Evolutionary conservation across 92 coral and sea anemone genomes (phyloP), one percentile per base, ranked within the genome.

Genomic region (Siderastrea siderea): DNA sequence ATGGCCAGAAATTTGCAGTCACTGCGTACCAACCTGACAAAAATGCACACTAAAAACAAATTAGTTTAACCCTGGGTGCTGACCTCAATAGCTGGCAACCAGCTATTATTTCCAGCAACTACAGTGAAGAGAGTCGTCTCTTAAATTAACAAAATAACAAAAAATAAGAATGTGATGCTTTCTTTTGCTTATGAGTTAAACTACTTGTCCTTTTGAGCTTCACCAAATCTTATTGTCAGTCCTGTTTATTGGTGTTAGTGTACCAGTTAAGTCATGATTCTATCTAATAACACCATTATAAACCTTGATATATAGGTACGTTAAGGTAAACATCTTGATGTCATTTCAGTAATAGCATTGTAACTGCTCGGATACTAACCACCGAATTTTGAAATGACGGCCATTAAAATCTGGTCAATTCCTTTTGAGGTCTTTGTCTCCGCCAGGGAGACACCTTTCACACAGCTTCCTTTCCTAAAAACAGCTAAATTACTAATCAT

Each of bases 1-100:
- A 67, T 67, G 9, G 89, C 89, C 15, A 84, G 78, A 44, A 70
- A 84, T 50, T 84, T 84, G 76, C 89, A 75, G 89, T 84, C 89
- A 75, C 71, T 44, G 64, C 89, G 64, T 48, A 84, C 63, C 11
- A 74, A 17, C 89, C 89, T 84, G 65, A 70, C 16, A 83, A 46
- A 71, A 71, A 71, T 71, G 49, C 49, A 71, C 75, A 71, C 16
- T 7, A 7, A 71, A 50, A 46, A 46, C 1, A 46, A 71, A 13
- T 50, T 71, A 7, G 49, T 71, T 43, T 71, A 71, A 26, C 38
- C 48, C 75, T 43, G 43, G 75, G 16, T 26, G 38, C 38, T 26
- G 38, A 19, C n/a, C 9, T 8, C 16, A 59, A 7, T 59, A 0
- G 38, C 0, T 26, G 38, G 38, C 38, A 26, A 26, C 38, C 38